Conservation (phyloP, 2,797 vertebrate species). For the Xiphophorus birchmanni region DNA sequence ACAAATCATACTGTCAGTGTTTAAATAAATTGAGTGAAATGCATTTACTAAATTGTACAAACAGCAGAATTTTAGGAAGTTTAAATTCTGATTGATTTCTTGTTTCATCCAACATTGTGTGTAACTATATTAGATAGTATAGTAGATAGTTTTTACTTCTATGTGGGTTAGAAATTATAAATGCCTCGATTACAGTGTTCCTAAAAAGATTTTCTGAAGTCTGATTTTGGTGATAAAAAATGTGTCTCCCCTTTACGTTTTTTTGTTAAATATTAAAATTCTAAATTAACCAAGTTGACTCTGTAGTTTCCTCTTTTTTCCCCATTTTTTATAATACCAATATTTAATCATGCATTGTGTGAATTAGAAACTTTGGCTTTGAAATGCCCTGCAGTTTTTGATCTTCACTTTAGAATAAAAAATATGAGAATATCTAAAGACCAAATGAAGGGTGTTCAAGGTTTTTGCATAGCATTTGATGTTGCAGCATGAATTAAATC, state of each 20-base stretch:
- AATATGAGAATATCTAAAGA: neutral
- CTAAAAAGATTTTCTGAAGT: neutral
- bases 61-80: neutral
- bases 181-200: neutral
- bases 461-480: neutral
- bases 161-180: neutral
- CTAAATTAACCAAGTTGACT: neutral
- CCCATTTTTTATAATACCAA: neutral
- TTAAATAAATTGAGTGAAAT: neutral
- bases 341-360: neutral
- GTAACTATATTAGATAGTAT: neutral
- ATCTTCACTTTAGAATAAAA: neutral
- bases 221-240: neutral
- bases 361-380: neutral
- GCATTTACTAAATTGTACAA: neutral
- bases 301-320: neutral
- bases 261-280: neutral
- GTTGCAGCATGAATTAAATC: neutral
- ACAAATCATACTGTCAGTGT: slow-evolving; percentile 7
- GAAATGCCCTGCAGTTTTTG: neutral
- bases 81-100: neutral
- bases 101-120: neutral
- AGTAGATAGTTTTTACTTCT: neutral
- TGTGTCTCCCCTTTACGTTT: neutral
- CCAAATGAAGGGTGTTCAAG: neutral